Conservation (phyloP, 2,113 vertebrate species). For the Oncorhynchus mykiss region DNA sequence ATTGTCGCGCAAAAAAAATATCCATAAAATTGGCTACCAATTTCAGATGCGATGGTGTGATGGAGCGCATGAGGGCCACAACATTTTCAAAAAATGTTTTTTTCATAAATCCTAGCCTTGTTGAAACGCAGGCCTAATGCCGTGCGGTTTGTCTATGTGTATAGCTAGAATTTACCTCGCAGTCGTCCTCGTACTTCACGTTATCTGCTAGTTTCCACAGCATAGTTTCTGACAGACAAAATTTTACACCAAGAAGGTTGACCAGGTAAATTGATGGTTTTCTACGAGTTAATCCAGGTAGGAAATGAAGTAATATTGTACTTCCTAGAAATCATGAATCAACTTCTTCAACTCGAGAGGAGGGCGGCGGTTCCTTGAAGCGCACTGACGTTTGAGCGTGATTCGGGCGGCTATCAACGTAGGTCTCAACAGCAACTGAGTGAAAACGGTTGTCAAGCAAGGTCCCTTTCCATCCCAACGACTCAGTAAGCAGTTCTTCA, state of each 20-base stretch:
- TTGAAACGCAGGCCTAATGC: too few relatives aligned
- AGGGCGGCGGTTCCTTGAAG: background rate
- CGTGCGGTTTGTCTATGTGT: background rate
- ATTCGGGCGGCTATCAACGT: constrained; percentile 14
- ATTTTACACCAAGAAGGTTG: constrained; percentile 10
- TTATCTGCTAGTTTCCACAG: constrained; percentile 99
- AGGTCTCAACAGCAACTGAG: constrained; percentile 37
- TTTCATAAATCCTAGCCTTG: too few relatives aligned
- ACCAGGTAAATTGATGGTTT: background rate
- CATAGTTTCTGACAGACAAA: constrained; percentile 73
- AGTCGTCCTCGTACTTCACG: constrained; percentile 98
- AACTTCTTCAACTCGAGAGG: constrained; percentile 35
- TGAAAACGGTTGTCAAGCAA: constrained; percentile 26
- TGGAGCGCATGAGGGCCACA: too few relatives aligned
- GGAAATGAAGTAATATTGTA: constrained; percentile 6
- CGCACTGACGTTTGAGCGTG: background rate
- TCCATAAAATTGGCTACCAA: too few relatives aligned
- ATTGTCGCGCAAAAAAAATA: too few relatives aligned
- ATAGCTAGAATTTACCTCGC: constrained; percentile 85
- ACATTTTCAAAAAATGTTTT: too few relatives aligned
- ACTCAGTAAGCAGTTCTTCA: constrained; percentile 25
- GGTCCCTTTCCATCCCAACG: constrained; percentile 31
- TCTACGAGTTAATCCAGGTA: constrained; percentile 68
- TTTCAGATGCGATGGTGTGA: too few relatives aligned
- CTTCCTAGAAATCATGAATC: constrained; percentile 61